Evolutionary conservation across 2,888 invertebrate species (phyloP).

Genomic region (Drosophila neonasuta): DNA sequence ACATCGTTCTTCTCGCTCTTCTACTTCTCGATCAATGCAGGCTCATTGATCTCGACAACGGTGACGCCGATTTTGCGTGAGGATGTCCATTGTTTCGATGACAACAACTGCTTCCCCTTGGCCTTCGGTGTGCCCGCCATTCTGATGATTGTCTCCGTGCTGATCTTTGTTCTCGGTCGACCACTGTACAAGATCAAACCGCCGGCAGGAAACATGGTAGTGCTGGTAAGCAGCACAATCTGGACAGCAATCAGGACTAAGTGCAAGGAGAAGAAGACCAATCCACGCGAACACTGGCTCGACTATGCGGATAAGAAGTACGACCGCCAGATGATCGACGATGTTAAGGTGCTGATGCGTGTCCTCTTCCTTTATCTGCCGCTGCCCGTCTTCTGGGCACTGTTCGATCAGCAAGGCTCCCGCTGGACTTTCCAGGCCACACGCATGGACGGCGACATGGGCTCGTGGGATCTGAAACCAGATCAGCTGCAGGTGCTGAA

Average conservation of each 20-base stretch:
- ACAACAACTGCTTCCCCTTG: slow-evolving; percentile 87
- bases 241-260: slow-evolving; percentile 83
- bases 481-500: slow-evolving; percentile 98
- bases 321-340: slow-evolving; percentile 87
- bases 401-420: slow-evolving; percentile 96
- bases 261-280: slow-evolving; percentile 80
- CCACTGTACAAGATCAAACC: slow-evolving; percentile 86
- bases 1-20: slow-evolving; percentile 89
- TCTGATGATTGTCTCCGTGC: slow-evolving; percentile 82
- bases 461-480: slow-evolving; percentile 89
- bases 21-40: slow-evolving; percentile 87
- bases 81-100: slow-evolving; percentile 86
- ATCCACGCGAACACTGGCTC: slow-evolving; percentile 90
- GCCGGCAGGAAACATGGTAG: slow-evolving; percentile 87
- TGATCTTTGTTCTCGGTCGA: slow-evolving; percentile 88
- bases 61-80: slow-evolving; percentile 89
- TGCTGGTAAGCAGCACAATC: slow-evolving; percentile 86
- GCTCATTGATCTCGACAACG: slow-evolving; percentile 88
- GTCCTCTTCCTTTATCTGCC: slow-evolving; percentile 92
- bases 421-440: slow-evolving; percentile 96
- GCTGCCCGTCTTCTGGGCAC: slow-evolving; percentile 95
- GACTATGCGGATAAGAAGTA: slow-evolving; percentile 91
- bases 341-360: slow-evolving; percentile 90
- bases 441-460: slow-evolving; percentile 91
- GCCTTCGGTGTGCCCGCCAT: slow-evolving; percentile 91